phyloP scores from a whole-genome alignment of 2,888 invertebrate genomes.

The Calliopum simillimum region DNA sequence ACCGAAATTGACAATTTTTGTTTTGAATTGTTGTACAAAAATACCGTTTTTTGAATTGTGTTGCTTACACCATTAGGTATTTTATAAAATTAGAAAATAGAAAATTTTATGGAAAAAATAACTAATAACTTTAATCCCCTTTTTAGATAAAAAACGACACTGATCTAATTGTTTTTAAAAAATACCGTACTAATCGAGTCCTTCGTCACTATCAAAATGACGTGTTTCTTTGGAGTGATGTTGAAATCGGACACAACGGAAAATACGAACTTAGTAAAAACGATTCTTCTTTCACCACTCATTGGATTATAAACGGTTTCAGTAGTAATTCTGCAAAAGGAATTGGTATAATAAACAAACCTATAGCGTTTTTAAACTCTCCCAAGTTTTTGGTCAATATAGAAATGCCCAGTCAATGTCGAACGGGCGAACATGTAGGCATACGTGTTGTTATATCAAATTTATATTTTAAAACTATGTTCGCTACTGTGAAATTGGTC shows the following conservation, averaged over 20 bases:
- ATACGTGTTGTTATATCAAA: slow-evolving; percentile 91
- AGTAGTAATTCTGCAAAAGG: slow-evolving; percentile 86
- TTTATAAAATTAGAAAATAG: too few species aligned
- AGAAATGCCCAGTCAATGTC: slow-evolving; percentile 83
- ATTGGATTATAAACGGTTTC: slow-evolving; percentile 91
- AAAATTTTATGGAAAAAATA: too few species aligned
- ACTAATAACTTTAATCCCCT: neutral
- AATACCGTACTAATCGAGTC: slow-evolving; percentile 81
- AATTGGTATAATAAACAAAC: slow-evolving; percentile 82
- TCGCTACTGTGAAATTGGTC: slow-evolving; percentile 83
- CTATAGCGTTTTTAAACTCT: slow-evolving; percentile 85
- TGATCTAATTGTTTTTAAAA: slow-evolving; percentile 77
- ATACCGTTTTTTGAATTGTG: too few species aligned
- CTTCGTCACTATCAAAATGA: slow-evolving; percentile 87
- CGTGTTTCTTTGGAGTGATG: slow-evolving; percentile 92
- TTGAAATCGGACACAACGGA: slow-evolving; percentile 89
- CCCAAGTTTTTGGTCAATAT: slow-evolving; percentile 87
- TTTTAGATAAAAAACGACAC: slow-evolving; percentile 62
- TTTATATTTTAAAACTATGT: slow-evolving; percentile 83
- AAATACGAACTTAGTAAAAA: slow-evolving; percentile 83
- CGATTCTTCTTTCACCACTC: slow-evolving; percentile 78
- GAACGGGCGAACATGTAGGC: slow-evolving; percentile 91
- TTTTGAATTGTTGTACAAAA: too few species aligned
- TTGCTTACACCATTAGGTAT: too few species aligned
- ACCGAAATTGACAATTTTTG: too few species aligned